phyloP scores from a whole-genome alignment of 2,888 invertebrate species.

The Cancer borealis region DNA sequence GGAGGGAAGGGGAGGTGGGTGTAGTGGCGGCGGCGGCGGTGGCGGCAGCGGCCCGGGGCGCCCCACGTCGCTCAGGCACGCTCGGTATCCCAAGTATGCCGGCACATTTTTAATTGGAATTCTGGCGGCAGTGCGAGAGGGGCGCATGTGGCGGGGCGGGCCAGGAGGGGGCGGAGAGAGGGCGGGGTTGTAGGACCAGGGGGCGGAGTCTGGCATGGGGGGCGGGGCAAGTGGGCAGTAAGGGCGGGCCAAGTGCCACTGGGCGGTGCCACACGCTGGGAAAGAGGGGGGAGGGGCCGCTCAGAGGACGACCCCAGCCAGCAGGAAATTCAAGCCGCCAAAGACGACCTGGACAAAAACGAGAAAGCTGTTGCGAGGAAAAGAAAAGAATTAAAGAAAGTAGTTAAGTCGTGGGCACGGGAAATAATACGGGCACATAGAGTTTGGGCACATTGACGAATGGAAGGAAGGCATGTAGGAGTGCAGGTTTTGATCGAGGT shows the following conservation, averaged over 20 bases:
- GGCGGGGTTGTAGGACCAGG: slow-evolving; percentile 65
- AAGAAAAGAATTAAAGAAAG: slow-evolving; percentile 60
- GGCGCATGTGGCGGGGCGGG: slow-evolving; percentile 66
- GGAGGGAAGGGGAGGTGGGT: slow-evolving; percentile 32
- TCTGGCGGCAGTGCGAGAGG: slow-evolving; percentile 73
- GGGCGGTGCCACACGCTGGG: slow-evolving; percentile 22
- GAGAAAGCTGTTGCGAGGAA: slow-evolving; percentile 61
- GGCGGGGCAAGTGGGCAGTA: slow-evolving; percentile 53
- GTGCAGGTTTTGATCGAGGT: neutral
- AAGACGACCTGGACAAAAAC: slow-evolving; percentile 68
- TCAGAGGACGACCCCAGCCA: slow-evolving; percentile 39
- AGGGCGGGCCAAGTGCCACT: slow-evolving; percentile 39
- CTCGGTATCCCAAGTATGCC: slow-evolving; percentile 77
- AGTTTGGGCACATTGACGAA: neutral
- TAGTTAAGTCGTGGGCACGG: slow-evolving; percentile 54
- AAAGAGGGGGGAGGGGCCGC: slow-evolving; percentile 16
- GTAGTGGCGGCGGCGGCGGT: slow-evolving; percentile 27
- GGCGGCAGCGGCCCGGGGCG: slow-evolving; percentile 59
- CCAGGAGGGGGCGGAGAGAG: slow-evolving; percentile 63
- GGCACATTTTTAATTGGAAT: slow-evolving; percentile 78
- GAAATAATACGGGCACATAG: neutral
- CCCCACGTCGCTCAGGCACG: slow-evolving; percentile 75
- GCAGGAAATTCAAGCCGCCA: slow-evolving; percentile 61
- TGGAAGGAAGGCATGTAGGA: neutral
- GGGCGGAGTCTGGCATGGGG: slow-evolving; percentile 60